These are phyloP conservation scores for Chymomyza costata DNA, from an alignment of 1,140 invertebrate species.

Conservation along the genomic window DNA sequence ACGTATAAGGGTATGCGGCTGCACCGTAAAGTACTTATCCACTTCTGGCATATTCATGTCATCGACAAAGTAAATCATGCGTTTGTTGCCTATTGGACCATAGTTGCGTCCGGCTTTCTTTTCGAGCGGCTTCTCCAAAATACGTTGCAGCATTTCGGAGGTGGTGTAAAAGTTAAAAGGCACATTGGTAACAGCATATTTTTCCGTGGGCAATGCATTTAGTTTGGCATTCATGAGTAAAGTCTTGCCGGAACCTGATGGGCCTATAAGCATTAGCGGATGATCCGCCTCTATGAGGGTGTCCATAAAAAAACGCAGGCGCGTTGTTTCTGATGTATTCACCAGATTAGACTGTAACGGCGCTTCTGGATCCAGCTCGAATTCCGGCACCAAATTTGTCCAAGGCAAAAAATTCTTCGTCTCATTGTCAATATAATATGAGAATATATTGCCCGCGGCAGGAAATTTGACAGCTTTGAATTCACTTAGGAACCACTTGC, in stretches of 20 bases:
- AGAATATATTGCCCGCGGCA: conserved; percentile 85
- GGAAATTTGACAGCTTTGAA: conserved; percentile 96
- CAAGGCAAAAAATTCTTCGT: conserved; percentile 91
- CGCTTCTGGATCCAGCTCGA: conserved; percentile 90
- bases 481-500: conserved; percentile 84
- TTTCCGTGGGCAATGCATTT: conserved; percentile 77
- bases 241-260: conserved; percentile 90
- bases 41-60: conserved; percentile 99
- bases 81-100: conserved; percentile 92
- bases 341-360: conserved; percentile 91
- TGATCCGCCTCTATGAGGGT: conserved; percentile 85
- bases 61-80: conserved; percentile 95
- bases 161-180: conserved; percentile 97
- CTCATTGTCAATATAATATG: conserved; percentile 91
- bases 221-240: conserved; percentile 89
- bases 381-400: conserved; percentile 86
- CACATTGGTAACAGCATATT: conserved; percentile 85
- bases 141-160: conserved; percentile 91
- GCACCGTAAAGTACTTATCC: conserved; percentile 94
- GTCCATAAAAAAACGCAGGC: conserved; percentile 92
- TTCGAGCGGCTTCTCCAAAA: conserved; percentile 94
- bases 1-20: conserved; percentile 93
- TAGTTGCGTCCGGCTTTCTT: conserved; percentile 96
- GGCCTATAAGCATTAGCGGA: conserved; percentile 94
- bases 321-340: conserved; percentile 90